Percentiles rank a stretch among this genome's conserved stretches.
Conservation (phyloP, 2,113 vertebrate species). For the Gnathonemus echidnorhynchus region DNA sequence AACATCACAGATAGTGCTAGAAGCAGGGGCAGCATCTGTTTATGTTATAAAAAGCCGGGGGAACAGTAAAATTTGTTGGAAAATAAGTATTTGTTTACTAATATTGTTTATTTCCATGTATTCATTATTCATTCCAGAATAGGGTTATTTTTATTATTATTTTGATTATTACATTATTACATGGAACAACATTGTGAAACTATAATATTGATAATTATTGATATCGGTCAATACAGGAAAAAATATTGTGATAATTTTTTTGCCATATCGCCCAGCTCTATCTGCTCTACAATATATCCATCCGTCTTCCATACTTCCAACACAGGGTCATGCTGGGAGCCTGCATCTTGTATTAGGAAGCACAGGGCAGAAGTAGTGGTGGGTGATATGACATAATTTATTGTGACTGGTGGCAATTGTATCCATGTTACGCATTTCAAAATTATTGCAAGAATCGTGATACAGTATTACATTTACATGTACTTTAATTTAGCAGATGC, state of each 20-base stretch:
- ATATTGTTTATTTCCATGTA: no score
- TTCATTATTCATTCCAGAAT: no score
- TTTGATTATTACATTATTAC: no score
- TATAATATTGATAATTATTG: no score
- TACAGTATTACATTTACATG: neutral
- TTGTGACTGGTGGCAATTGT: neutral
- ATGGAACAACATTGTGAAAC: no score
- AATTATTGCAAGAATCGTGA: neutral
- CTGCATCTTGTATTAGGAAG: neutral
- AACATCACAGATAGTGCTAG: neutral
- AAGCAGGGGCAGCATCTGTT: neutral
- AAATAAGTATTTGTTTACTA: no score
- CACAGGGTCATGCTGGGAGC: neutral
- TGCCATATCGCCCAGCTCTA: no score
- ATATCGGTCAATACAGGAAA: no score
- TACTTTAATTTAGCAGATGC: neutral
- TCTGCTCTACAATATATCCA: neutral
- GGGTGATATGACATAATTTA: neutral
- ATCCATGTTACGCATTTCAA: neutral
- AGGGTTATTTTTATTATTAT: no score
- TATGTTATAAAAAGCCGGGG: no score
- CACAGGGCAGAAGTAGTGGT: neutral
- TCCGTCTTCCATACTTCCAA: neutral
- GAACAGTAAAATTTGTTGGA: no score
- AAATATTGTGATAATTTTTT: no score